Evolutionary conservation across 2,113 vertebrate genomes (phyloP).

Genomic region (Neopipo cinnamomea): DNA sequence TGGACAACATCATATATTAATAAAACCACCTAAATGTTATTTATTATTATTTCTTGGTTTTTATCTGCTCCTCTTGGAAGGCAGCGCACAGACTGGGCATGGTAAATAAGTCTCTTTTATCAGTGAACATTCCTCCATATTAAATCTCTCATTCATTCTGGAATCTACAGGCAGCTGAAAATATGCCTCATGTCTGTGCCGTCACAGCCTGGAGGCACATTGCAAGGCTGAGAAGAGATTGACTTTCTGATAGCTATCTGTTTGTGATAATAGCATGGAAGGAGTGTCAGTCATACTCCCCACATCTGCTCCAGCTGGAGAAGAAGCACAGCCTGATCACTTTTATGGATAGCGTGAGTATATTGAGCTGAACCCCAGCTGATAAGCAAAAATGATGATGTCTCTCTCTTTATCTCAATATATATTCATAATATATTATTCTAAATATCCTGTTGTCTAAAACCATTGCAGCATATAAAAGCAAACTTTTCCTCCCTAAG

Average conservation of each 20-base stretch:
- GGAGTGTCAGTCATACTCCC: neutral
- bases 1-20: neutral
- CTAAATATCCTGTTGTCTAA: neutral
- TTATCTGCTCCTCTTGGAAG: neutral
- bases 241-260: neutral
- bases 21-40: neutral
- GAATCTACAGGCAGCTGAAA: conserved; percentile 3
- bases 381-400: neutral
- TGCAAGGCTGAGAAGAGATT: neutral
- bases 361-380: neutral
- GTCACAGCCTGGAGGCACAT: neutral
- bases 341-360: neutral
- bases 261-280: neutral
- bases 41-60: neutral
- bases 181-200: neutral
- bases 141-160: conserved; percentile 27
- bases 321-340: neutral
- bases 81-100: neutral
- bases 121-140: neutral
- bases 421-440: neutral
- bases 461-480: neutral
- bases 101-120: conserved; percentile 39
- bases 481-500: neutral
- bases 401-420: neutral
- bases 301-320: neutral